Evolutionary conservation across 35 echinoderm and acorn worm genomes (phyloP).

Genomic region (Ptychodera flava): DNA sequence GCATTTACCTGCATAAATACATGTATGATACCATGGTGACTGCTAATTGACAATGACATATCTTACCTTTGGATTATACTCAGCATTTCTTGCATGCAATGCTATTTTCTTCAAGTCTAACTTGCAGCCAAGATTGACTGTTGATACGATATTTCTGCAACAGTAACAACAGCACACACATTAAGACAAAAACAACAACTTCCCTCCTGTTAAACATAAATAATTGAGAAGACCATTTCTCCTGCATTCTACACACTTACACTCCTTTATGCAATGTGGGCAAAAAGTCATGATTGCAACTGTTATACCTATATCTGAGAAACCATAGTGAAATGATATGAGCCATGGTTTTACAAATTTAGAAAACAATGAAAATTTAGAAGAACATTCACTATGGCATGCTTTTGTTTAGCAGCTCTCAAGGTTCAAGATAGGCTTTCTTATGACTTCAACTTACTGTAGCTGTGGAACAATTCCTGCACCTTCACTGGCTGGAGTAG

Average conservation of each 20-base stretch:
- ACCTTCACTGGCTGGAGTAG: slow-evolving; percentile 76
- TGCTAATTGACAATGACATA: too few relatives aligned
- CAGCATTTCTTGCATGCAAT: slow-evolving; percentile 96
- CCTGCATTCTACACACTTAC: not conserved
- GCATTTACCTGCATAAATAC: too few relatives aligned
- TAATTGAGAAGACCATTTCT: not conserved
- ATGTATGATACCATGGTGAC: too few relatives aligned
- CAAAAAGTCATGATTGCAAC: too few relatives aligned
- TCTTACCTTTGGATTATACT: slow-evolving; percentile 98
- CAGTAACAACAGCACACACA: not conserved
- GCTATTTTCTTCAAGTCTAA: slow-evolving; percentile 97
- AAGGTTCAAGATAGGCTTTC: too few relatives aligned
- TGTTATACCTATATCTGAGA: not conserved
- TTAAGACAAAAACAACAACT: slow-evolving; percentile 4
- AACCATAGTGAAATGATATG: not conserved
- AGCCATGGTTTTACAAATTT: not conserved
- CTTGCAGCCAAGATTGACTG: slow-evolving; percentile 89
- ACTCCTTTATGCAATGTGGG: not conserved
- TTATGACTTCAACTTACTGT: slow-evolving; percentile 97
- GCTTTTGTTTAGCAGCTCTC: too few relatives aligned
- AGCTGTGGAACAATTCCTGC: slow-evolving; percentile 92
- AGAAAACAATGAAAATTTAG: too few relatives aligned
- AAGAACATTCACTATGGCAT: too few relatives aligned
- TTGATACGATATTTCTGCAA: slow-evolving; percentile 95
- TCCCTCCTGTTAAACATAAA: slow-evolving; percentile 11